Conservation (phyloP, 2,888 invertebrate species). For the Malacosoma neustria region DNA sequence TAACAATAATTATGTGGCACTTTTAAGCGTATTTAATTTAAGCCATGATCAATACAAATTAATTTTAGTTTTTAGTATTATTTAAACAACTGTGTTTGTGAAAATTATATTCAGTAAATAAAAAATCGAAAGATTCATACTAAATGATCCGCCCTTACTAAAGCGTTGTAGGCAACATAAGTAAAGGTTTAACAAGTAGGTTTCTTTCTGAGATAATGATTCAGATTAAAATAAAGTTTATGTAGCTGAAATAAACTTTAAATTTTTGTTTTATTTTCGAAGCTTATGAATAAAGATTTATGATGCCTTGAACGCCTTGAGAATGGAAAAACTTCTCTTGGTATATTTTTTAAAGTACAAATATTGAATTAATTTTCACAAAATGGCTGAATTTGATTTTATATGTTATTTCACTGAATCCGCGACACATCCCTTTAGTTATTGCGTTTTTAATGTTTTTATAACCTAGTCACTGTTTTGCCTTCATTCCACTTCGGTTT, state of each 20-base stretch:
- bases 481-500: conserved; percentile 32
- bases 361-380: conserved; percentile 15
- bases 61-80: conserved; percentile 24
- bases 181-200: too few species aligned
- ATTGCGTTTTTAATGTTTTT: conserved; percentile 15
- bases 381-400: conserved; percentile 12
- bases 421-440: conserved; percentile 32
- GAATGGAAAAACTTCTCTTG: too few species aligned
- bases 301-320: too few species aligned
- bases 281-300: too few species aligned
- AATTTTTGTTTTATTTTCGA: too few species aligned
- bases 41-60: conserved; percentile 41
- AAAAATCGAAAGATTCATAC: too few species aligned
- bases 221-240: too few species aligned
- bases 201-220: too few species aligned
- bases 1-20: conserved; percentile 30
- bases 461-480: conserved; percentile 44
- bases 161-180: too few species aligned
- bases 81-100: conserved; percentile 25
- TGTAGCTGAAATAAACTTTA: too few species aligned
- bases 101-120: conserved; percentile 12
- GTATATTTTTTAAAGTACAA: too few species aligned
- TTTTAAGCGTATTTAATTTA: conserved; percentile 19
- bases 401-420: conserved; percentile 18
- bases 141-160: too few species aligned